phyloP scores from a whole-genome alignment of 2,888 invertebrate species.

The Melanchra persicariae region DNA sequence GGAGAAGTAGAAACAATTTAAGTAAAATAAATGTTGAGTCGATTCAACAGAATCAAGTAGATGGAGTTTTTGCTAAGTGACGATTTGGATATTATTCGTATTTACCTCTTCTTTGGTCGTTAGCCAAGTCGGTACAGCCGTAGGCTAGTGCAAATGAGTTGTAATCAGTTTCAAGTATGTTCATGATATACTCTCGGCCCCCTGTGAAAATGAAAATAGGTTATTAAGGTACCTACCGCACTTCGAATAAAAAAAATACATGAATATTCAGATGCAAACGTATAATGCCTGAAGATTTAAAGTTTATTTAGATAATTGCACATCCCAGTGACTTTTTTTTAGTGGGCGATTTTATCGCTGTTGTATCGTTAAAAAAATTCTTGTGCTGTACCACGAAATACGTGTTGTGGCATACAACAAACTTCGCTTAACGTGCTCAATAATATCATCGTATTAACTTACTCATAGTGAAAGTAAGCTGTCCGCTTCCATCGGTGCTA shows the following conservation, averaged over 20 bases:
- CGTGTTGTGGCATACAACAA: background rate
- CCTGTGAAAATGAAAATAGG: conserved; percentile 17
- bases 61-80: background rate
- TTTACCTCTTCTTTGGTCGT: conserved; percentile 77
- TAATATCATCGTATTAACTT: conserved; percentile 46
- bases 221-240: too few relatives aligned
- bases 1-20: background rate
- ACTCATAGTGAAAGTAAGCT: conserved; percentile 91
- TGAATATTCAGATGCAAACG: background rate
- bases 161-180: conserved; percentile 89
- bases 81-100: background rate
- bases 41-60: background rate
- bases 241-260: conserved; percentile 2
- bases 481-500: conserved; percentile 91
- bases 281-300: background rate
- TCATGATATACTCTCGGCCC: background rate
- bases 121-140: conserved; percentile 88
- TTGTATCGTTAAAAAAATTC: background rate
- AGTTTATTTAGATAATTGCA: background rate
- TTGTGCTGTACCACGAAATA: background rate
- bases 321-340: background rate
- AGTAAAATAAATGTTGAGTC: too few relatives aligned
- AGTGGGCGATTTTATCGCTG: background rate
- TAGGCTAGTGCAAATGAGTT: conserved; percentile 91
- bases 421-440: background rate